Evolutionary conservation across 2,888 invertebrate genomes (phyloP).

Genomic region (Eupithecia subumbrata): DNA sequence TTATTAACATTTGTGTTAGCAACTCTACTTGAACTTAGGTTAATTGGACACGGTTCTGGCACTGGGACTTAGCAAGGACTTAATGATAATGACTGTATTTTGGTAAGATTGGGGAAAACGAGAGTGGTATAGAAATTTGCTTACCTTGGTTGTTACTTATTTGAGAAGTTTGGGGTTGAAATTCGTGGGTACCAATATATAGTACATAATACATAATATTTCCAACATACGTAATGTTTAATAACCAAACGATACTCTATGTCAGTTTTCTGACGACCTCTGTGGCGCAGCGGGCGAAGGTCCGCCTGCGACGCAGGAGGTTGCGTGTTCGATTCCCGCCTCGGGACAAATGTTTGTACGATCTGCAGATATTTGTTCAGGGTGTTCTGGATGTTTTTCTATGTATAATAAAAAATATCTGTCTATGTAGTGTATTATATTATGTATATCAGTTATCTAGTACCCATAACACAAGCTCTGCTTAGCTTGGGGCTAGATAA

Average conservation of each 20-base stretch:
- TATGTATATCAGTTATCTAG: too few relatives aligned
- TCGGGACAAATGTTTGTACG: too few relatives aligned
- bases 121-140: background rate
- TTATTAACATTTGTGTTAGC: constrained; percentile 29
- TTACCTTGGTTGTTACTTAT: background rate
- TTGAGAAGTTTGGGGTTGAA: background rate
- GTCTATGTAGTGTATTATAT: too few relatives aligned
- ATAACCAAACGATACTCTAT: background rate
- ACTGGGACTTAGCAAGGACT: background rate
- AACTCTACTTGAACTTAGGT: constrained; percentile 24
- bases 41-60: constrained; percentile 20
- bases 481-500: too few relatives aligned
- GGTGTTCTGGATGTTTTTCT: too few relatives aligned
- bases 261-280: background rate
- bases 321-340: too few relatives aligned
- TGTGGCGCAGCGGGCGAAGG: too few relatives aligned
- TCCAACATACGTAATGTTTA: background rate
- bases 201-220: too few relatives aligned
- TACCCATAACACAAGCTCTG: too few relatives aligned
- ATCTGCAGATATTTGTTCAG: too few relatives aligned
- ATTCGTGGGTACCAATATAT: background rate
- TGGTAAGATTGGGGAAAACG: background rate
- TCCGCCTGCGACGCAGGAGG: too few relatives aligned
- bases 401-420: too few relatives aligned
- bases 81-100: background rate